Evolutionary conservation across 2,797 vertebrate species (phyloP), one percentile per base, ranked within the genome.

Genomic region (Melanotaenia trifasciata): DNA sequence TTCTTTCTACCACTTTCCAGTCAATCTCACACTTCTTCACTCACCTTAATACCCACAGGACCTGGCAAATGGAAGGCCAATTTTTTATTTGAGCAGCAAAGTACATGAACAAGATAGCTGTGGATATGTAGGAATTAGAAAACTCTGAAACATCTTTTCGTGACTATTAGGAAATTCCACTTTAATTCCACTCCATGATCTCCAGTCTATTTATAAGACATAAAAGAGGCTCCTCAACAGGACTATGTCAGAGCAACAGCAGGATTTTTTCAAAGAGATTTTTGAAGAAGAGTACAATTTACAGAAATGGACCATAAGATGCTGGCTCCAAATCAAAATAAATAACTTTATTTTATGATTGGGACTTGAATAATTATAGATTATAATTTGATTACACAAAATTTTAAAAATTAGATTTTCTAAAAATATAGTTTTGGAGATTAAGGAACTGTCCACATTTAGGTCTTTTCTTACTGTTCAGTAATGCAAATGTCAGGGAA

Each of bases 11-110:
- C 45, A 71, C 66, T 79, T 80, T 80, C 74, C n/a, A 69, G 76
- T 87, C 82, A 80, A 87, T 86, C 74, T 83, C 74, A 22, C 60
- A 80, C 83, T 79, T 75, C 70, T 75, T 67, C 75, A 53, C 64
- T 78, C 84, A 78, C 77, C 77, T 76, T 74, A 67, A 86, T 76
- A 61, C 74, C 53, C 74, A 77, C 33, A 83, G 58, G 74, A 81
- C 61, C 64, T 24, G 14, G 60, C 0, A 6, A 71, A 66, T 10
- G 47, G 67, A 67, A 54, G 54, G 66, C 68, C 76, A 80, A 81
- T 86, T 76, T 88, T 87, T 84, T 43, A 83, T 79, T 71, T 77
- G 47, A 22, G 20, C 7, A 26, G 22, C 14, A 18, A 56, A 26
- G 7, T 32, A 54, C 54, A 51, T 57, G 47, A 18, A 40, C 30